Evolutionary conservation across 2,797 vertebrate genomes (phyloP).

Genomic region (Capromys pilorides): DNA sequence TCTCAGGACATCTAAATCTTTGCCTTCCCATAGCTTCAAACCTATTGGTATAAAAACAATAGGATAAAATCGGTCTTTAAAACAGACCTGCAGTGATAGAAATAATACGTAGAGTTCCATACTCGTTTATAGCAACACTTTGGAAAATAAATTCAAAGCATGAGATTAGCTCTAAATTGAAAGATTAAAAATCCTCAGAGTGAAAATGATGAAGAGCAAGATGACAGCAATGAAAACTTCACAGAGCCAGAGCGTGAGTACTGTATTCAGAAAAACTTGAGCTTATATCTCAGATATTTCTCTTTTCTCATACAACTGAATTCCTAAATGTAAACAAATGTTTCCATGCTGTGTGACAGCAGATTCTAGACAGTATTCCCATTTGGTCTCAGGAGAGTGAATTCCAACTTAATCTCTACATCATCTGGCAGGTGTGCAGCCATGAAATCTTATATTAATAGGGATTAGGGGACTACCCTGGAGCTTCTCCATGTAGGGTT

Average conservation of each 20-base stretch:
- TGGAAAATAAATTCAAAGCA: conserved; percentile 26
- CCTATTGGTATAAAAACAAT: too few species aligned
- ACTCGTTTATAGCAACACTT: not conserved
- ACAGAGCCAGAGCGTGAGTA: not conserved
- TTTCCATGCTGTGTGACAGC: conserved; percentile 15
- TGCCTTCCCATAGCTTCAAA: not conserved
- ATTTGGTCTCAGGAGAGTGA: not conserved
- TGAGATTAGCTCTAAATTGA: not conserved
- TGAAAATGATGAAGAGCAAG: not conserved
- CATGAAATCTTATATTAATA: not conserved
- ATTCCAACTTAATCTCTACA: conserved; percentile 9
- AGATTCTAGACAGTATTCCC: not conserved
- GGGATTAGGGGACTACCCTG: not conserved
- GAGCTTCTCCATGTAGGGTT: not conserved
- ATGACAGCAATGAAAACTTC: not conserved
- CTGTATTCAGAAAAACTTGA: not conserved
- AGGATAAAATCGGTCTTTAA: not conserved
- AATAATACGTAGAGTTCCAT: not conserved
- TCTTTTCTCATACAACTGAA: conserved; percentile 27
- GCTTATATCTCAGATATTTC: not conserved
- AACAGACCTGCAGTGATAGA: not conserved
- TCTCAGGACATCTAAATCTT: not conserved
- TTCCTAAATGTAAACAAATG: conserved; percentile 18
- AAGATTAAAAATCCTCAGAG: not conserved
- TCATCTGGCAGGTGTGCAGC: not conserved